Evolutionary conservation across 37 sponge, comb jelly and placozoan species (phyloP).

Genomic region (Amphimedon queenslandica): DNA sequence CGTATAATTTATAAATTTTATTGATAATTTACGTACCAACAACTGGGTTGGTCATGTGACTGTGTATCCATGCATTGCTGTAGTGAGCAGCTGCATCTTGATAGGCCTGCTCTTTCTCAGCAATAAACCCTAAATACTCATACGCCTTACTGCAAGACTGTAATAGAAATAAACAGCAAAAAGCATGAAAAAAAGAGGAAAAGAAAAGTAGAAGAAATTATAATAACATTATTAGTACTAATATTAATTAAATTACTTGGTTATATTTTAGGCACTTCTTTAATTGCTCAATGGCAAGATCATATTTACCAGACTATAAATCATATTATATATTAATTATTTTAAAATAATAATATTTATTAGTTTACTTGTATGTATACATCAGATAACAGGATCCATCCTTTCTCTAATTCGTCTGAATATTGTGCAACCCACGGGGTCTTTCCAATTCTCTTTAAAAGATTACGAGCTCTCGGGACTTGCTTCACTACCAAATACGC

Average conservation of each 20-base stretch:
- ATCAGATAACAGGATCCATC: conserved; percentile 95
- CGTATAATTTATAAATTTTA: no score
- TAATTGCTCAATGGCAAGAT: conserved; percentile 85
- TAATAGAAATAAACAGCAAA: not conserved
- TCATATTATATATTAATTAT: not conserved
- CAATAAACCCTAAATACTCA: conserved; percentile 92
- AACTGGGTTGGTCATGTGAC: conserved; percentile 66
- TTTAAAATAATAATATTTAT: not conserved
- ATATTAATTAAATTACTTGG: conserved; percentile 32
- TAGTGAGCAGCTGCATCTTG: conserved; percentile 91
- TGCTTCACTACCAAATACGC: conserved; percentile 92
- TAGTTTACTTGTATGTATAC: conserved; percentile 76
- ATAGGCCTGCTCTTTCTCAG: conserved; percentile 90
- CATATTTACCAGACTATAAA: conserved; percentile 78
- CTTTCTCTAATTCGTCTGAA: conserved; percentile 85
- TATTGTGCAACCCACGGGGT: conserved; percentile 76
- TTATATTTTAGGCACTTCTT: conserved; percentile 79
- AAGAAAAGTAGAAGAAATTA: not conserved
- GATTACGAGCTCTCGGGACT: conserved; percentile 86
- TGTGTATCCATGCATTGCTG: conserved; percentile 91
- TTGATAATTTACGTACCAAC: conserved; percentile 84
- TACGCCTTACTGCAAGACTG: conserved; percentile 89
- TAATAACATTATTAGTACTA: not conserved
- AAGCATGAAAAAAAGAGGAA: not conserved
- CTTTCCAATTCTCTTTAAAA: conserved; percentile 89